Evolutionary conservation across 2,888 invertebrate genomes (phyloP), one percentile per base, ranked within the genome.

Genomic region (Salpingus planirostris): DNA sequence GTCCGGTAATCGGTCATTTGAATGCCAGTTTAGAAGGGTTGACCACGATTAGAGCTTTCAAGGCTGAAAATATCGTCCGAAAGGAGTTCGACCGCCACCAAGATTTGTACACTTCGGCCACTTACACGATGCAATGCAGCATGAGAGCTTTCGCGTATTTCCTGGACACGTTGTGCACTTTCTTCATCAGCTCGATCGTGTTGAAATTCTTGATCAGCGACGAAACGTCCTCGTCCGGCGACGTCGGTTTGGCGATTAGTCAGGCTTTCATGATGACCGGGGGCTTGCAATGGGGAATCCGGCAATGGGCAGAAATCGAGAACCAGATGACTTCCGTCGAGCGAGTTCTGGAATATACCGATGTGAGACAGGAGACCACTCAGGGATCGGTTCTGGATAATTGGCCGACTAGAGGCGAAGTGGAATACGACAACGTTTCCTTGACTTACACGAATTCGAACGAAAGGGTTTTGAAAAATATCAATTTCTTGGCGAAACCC

Each of bases 281-380:
- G 5, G 60, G 67, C 59, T 45, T 74, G 45, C 74, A 74, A 51
- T 75, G 73, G 71, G 71, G 69, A 2, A 68, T 76, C 21, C 70
- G 92, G 2, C 91, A 92, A 62, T 89, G 89, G 49, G 87, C 92
- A 0, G 92, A 93, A 60, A 61, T 62, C 10, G 62, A 64, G 60
- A 89, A 86, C 54, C 81, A 79, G 47, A 87, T 89, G 86, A 88
- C 87, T 3, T 82, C 86, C 6, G 91, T 93, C 0, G 95, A 96
- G 65, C 74, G 92, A 59, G 73, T 83, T 1, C 33, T 58, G 29
- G 65, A 65, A 47, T 64, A 65, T 31, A 54, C 70, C 1, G 59
- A 69, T 8, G 51, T 76, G 3, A 60, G 68, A 38, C 49, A 55
- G 12, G 68, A 69, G 47, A 29, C 42, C 3, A 31, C 29, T 2